Evolutionary conservation across 2,888 invertebrate genomes (phyloP), one percentile per base, ranked within the genome.

Genomic region (Cephus rjabovi): DNA sequence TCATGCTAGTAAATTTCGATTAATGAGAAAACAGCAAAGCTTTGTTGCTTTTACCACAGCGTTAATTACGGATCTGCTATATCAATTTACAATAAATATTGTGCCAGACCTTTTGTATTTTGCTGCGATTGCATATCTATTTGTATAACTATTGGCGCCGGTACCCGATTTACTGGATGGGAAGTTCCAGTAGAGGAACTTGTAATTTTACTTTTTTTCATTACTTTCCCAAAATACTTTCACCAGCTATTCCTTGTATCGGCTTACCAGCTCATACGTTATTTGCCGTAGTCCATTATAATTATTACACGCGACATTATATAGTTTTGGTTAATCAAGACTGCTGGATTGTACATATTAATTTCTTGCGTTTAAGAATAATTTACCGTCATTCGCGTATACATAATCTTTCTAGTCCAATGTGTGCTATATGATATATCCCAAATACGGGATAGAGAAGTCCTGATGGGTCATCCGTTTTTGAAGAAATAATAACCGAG

Each of bases 311-410:
- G 56, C 56, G 78, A 81, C 69, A 69, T 77, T 83, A 78, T 80
- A 70, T 56, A 35, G 77, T 79, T 79, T 80, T 78, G 82, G 83
- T 79, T 83, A 81, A 81, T 80, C 74, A 86, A 86, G 85, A 86
- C 85, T 85, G 84, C 82, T 85, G 85, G 81, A 82, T 77, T 86
- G 82, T 86, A 84, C 69, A 86, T 84, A 84, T 83, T 82, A 81
- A 76, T 82, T 81, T 84, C 76, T 82, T 82, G 79, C 77, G 79
- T 83, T 82, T 78, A 82, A 83, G 80, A 71, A 80, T 80, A 79
- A 80, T 84, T 81, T 84, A 81, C 80, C 81, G 79, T 77, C 80
- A 81, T 77, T 81, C 75, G 75, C 75, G 80, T 79, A 79, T 76
- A 79, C 75, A 81, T 79, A 81, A 81, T 82, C 82, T 83, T 56